phyloP scores from a whole-genome alignment of 2,888 invertebrate genomes.

The Synanthedon formicaeformis region DNA sequence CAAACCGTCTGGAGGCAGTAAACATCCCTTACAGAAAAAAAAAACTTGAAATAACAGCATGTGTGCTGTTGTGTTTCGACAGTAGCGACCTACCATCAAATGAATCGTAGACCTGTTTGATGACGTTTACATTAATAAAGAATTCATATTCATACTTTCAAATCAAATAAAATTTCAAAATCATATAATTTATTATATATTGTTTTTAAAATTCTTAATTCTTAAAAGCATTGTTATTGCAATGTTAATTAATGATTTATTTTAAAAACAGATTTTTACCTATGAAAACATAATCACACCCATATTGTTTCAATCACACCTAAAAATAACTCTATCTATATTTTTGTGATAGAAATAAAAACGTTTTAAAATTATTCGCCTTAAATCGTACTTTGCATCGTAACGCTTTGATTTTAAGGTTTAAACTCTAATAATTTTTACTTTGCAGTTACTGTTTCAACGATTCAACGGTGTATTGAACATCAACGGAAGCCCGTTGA shows the following conservation, averaged over 20 bases:
- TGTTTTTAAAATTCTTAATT: background rate
- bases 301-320: background rate
- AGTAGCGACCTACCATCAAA: too few species aligned
- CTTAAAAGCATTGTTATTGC: background rate
- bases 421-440: too few species aligned
- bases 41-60: too few species aligned
- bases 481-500: conserved; percentile 32
- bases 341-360: background rate
- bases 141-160: background rate
- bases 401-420: too few species aligned
- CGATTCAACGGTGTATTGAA: background rate
- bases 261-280: background rate
- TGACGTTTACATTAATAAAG: too few species aligned
- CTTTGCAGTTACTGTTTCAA: too few species aligned
- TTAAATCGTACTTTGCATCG: too few species aligned
- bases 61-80: too few species aligned
- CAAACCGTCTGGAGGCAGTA: too few species aligned
- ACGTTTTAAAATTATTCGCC: background rate
- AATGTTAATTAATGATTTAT: background rate
- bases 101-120: too few species aligned
- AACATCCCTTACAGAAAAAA: too few species aligned
- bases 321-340: background rate
- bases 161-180: background rate
- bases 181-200: background rate
- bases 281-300: background rate